phyloP scores from a whole-genome alignment of 2,113 vertebrate species.

The Gallinago jamesoni region DNA sequence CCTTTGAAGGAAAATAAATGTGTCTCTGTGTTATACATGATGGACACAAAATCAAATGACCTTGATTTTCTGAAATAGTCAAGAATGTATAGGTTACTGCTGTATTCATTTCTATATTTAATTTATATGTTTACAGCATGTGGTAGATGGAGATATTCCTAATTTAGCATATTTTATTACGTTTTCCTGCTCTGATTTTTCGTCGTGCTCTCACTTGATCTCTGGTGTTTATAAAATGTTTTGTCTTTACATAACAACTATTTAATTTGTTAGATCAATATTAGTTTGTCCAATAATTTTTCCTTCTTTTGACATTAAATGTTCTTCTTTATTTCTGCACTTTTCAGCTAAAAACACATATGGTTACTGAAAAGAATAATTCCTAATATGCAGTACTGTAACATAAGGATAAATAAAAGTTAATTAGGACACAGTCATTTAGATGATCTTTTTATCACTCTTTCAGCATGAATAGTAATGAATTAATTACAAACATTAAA shows the following conservation, averaged over 20 bases:
- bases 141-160: neutral
- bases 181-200: neutral
- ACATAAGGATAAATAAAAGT: neutral
- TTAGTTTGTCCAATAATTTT: neutral
- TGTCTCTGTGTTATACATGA: neutral
- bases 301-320: neutral
- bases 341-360: neutral
- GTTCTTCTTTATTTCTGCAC: neutral
- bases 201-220: neutral
- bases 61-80: neutral
- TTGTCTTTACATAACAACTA: neutral
- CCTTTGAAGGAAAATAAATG: neutral
- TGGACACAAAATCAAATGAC: neutral
- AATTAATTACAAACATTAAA: constrained; percentile 17
- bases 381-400: neutral
- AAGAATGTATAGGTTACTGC: neutral
- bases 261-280: neutral
- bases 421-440: neutral
- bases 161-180: neutral
- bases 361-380: neutral
- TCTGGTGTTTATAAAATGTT: neutral
- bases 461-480: constrained; percentile 16
- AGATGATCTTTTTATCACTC: neutral
- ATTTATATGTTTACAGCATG: neutral
- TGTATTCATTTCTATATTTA: neutral